A percentile compares a stretch with the other conserved stretches of the same genome.
Conservation (phyloP, 2,888 invertebrate genomes). For the Liopterus haemorrhoidalis region DNA sequence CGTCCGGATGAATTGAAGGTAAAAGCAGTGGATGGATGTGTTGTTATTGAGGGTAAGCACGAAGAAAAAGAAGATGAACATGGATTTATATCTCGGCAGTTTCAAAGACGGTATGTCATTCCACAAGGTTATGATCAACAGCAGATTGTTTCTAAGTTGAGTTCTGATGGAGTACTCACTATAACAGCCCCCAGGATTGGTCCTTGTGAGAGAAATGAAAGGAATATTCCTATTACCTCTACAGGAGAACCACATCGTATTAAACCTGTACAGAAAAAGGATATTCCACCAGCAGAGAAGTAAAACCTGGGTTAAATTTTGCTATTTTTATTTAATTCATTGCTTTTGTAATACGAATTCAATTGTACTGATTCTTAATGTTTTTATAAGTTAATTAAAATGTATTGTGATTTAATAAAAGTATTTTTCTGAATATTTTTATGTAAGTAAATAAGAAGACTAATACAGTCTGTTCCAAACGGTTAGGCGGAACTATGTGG, state of each 20-base stretch:
- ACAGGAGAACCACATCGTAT: constrained; percentile 32
- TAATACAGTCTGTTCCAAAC: no score
- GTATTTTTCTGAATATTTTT: no score
- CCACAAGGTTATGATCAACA: constrained; percentile 48
- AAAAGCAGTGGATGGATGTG: constrained; percentile 40
- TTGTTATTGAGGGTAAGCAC: constrained; percentile 43
- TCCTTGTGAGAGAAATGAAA: constrained; percentile 38
- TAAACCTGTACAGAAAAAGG: no score
- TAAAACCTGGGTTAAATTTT: no score
- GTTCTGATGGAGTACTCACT: constrained; percentile 49
- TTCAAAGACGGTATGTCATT: constrained; percentile 40
- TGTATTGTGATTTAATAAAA: no score
- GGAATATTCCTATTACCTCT: constrained; percentile 43
- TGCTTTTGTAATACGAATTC: no score
- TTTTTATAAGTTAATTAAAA: no score
- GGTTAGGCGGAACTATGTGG: no score
- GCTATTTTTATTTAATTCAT: no score
- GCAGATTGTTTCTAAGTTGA: constrained; percentile 47
- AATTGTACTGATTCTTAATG: no score
- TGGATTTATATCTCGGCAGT: constrained; percentile 41
- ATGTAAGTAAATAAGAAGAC: no score
- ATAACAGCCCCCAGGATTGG: constrained; percentile 42
- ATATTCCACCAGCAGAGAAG: no score
- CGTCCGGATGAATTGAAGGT: constrained; percentile 42
- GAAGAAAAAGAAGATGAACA: constrained; percentile 42